Percentiles rank a stretch among this genome's conserved stretches.
These are phyloP conservation scores for Mus spicilegus DNA, from an alignment of 2,113 vertebrate genomes.

Conservation along the genomic window DNA sequence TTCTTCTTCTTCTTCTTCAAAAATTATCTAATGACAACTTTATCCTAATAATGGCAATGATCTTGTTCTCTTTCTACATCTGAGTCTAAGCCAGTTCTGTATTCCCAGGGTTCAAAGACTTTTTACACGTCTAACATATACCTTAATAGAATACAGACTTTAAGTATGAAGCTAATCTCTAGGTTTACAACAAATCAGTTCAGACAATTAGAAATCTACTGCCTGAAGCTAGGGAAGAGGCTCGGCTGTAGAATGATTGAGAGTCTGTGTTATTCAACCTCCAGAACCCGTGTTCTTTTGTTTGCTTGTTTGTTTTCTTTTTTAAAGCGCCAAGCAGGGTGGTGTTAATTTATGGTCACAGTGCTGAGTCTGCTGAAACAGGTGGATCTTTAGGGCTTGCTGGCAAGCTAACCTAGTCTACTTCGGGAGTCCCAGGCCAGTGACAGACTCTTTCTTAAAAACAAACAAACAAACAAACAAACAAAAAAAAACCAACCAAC, in stretches of 20 bases:
- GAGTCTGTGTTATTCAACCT: not conserved
- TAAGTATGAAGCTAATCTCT: not conserved
- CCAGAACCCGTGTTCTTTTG: not conserved
- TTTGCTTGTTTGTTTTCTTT: not conserved
- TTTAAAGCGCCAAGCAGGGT: not conserved
- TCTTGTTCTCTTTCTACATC: not conserved
- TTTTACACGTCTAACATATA: not conserved
- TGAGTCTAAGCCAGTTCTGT: not conserved
- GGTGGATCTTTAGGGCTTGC: not conserved
- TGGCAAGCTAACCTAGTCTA: not conserved
- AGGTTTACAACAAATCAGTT: constrained; percentile 40
- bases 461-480: no score
- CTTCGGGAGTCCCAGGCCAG: not conserved
- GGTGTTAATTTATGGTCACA: not conserved
- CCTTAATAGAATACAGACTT: not conserved
- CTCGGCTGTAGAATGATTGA: no score
- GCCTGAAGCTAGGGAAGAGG: not conserved
- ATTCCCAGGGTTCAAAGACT: not conserved
- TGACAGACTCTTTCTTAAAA: not conserved
- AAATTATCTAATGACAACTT: not conserved
- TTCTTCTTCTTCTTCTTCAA: not conserved
- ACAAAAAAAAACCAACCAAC: not conserved
- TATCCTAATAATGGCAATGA: not conserved
- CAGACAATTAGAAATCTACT: not conserved
- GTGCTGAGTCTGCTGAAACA: not conserved